Evolutionary conservation across 1,140 invertebrate genomes (phyloP).

Genomic region (Meloidogyne exigua): DNA sequence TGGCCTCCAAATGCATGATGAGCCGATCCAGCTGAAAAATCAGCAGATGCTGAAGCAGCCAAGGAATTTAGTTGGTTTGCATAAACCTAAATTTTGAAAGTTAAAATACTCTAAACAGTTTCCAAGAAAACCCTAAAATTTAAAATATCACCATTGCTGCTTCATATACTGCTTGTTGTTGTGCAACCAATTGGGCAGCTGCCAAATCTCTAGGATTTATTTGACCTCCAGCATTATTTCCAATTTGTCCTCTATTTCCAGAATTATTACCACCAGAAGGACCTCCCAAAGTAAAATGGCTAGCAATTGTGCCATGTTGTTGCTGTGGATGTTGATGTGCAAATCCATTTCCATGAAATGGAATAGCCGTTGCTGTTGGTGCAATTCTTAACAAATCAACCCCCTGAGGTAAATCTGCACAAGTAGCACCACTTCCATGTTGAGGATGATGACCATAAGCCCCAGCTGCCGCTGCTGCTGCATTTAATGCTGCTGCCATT

Average conservation of each 20-base stretch:
- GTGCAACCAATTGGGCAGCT: slow-evolving; percentile 43
- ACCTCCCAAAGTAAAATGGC: not conserved
- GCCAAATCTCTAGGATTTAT: slow-evolving; percentile 51
- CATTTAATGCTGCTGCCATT: slow-evolving; percentile 33
- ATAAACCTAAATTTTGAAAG: slow-evolving; percentile 26
- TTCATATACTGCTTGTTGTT: slow-evolving; percentile 54
- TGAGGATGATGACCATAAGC: not conserved
- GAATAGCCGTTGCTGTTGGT: slow-evolving; percentile 15
- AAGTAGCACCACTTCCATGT: slow-evolving; percentile 24
- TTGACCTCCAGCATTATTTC: slow-evolving; percentile 38
- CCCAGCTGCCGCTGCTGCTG: not conserved
- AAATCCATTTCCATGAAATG: slow-evolving; percentile 53
- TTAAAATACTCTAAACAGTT: too few species aligned
- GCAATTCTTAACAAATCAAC: slow-evolving; percentile 16
- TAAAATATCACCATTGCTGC: slow-evolving; percentile 36
- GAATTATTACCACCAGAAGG: slow-evolving; percentile 41
- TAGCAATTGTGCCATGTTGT: slow-evolving; percentile 16
- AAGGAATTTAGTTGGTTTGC: slow-evolving; percentile 27
- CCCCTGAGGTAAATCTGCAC: not conserved
- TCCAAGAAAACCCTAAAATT: too few species aligned
- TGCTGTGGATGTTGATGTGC: slow-evolving; percentile 32
- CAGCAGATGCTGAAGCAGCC: slow-evolving; percentile 2
- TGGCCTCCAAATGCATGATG: not conserved
- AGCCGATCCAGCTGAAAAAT: slow-evolving; percentile 2
- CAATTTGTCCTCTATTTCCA: slow-evolving; percentile 41